Conservation (phyloP, 2,113 vertebrate species). For the Gracilinanus agilis region DNA sequence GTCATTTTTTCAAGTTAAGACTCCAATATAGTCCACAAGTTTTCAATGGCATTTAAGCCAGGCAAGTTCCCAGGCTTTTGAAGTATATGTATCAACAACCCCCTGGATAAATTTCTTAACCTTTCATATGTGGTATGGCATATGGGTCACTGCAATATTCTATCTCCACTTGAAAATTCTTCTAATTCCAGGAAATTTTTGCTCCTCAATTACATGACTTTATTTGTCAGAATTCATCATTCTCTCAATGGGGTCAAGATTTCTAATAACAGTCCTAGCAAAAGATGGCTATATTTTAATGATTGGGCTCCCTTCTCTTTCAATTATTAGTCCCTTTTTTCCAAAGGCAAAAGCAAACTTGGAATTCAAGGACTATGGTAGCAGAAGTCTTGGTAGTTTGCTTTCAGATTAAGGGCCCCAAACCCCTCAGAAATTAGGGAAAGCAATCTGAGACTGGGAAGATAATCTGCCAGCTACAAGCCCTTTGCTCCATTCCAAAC, state of each 20-base stretch:
- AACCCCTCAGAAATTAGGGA: neutral
- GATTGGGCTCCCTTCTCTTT: neutral
- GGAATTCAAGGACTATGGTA: neutral
- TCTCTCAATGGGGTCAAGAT: neutral
- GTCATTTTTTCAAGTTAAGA: neutral
- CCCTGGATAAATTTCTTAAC: neutral
- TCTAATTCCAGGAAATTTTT: neutral
- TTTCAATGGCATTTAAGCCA: neutral
- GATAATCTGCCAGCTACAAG: neutral
- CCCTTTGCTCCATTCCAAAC: neutral
- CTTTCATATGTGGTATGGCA: neutral
- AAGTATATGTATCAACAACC: neutral
- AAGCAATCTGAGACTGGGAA: neutral
- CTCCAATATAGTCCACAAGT: neutral
- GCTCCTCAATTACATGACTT: neutral
- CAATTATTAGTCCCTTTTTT: neutral
- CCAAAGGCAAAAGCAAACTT: neutral
- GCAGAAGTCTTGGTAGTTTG: neutral
- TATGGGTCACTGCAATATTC: neutral
- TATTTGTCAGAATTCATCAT: neutral
- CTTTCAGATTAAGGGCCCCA: neutral
- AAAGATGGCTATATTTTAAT: neutral
- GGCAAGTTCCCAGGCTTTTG: neutral
- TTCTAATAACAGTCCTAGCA: neutral
- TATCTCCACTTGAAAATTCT: neutral